A percentile compares a stretch with the other conserved stretches of the same genome.
Evolutionary conservation across 2,888 invertebrate species (phyloP).

Genomic region (Watsonalla cultraria): DNA sequence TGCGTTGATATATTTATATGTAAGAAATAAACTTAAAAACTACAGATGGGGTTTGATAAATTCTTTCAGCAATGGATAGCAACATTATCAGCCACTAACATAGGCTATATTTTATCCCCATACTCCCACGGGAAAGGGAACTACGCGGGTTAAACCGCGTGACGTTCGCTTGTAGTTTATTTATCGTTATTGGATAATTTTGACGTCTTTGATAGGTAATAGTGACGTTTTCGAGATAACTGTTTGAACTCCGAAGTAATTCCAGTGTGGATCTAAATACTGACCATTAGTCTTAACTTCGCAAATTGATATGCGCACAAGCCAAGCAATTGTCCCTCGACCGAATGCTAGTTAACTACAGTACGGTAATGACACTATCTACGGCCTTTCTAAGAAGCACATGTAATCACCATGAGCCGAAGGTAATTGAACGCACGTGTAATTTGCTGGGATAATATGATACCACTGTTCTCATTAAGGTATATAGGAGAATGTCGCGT

Average conservation of each 20-base stretch:
- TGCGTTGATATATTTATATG: too few relatives aligned
- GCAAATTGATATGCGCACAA: not conserved
- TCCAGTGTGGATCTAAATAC: not conserved
- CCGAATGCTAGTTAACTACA: slow-evolving; percentile 6
- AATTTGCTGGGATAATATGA: slow-evolving; percentile 27
- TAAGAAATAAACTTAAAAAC: too few relatives aligned
- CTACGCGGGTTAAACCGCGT: too few relatives aligned
- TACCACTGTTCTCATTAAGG: slow-evolving; percentile 20
- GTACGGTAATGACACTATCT: slow-evolving; percentile 7
- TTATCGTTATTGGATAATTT: too few relatives aligned
- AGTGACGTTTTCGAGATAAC: too few relatives aligned
- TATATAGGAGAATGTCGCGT: slow-evolving; percentile 12
- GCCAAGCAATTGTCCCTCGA: not conserved
- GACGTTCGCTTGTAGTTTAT: too few relatives aligned
- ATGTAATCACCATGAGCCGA: slow-evolving; percentile 15
- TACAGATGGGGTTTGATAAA: too few relatives aligned
- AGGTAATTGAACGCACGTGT: slow-evolving; percentile 8
- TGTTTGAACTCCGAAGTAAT: not conserved
- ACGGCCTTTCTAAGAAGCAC: slow-evolving; percentile 14
- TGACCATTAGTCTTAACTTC: not conserved
- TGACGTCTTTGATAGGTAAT: too few relatives aligned
- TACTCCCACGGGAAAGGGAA: too few relatives aligned
- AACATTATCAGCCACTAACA: too few relatives aligned
- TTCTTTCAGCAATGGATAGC: too few relatives aligned
- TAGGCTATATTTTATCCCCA: too few relatives aligned